Percentiles rank a stretch among this genome's conserved stretches.
Conservation (phyloP, 2,113 vertebrate genomes). For the Bostrychus sinensis region DNA sequence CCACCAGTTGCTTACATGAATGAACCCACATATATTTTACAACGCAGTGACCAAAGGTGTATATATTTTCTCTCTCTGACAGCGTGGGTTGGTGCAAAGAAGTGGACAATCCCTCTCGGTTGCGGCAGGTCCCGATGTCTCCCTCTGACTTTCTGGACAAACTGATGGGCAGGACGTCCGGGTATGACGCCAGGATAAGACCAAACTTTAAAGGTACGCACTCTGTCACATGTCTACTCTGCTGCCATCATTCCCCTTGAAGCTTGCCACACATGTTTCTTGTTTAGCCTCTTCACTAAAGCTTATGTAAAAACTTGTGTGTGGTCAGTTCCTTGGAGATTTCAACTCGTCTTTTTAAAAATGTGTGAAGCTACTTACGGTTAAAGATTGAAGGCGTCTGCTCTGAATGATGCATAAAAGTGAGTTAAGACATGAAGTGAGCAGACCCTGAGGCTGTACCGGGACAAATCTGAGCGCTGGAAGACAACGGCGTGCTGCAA, state of each 20-base stretch:
- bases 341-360: not conserved
- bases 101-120: conserved; percentile 84
- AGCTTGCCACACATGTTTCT: too few relatives aligned
- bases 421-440: too few relatives aligned
- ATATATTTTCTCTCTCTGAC: conserved; percentile 37
- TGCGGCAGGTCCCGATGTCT: conserved; percentile 86
- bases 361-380: not conserved
- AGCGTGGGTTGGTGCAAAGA: conserved; percentile 92
- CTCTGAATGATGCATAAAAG: not conserved
- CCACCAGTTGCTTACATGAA: too few relatives aligned
- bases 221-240: too few relatives aligned
- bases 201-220: conserved; percentile 96
- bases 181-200: conserved; percentile 96
- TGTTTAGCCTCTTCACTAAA: not conserved
- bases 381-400: not conserved
- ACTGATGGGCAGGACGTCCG: conserved; percentile 96
- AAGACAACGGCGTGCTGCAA: too few relatives aligned
- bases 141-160: conserved; percentile 98
- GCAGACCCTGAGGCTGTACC: too few relatives aligned
- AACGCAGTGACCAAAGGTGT: too few relatives aligned
- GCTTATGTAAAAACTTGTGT: not conserved
- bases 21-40: too few relatives aligned
- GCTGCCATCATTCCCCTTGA: too few relatives aligned
- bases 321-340: not conserved
- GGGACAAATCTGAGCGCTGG: too few relatives aligned